Conservation (phyloP, 1,140 invertebrate species). For the Armadillidium nasatum region DNA sequence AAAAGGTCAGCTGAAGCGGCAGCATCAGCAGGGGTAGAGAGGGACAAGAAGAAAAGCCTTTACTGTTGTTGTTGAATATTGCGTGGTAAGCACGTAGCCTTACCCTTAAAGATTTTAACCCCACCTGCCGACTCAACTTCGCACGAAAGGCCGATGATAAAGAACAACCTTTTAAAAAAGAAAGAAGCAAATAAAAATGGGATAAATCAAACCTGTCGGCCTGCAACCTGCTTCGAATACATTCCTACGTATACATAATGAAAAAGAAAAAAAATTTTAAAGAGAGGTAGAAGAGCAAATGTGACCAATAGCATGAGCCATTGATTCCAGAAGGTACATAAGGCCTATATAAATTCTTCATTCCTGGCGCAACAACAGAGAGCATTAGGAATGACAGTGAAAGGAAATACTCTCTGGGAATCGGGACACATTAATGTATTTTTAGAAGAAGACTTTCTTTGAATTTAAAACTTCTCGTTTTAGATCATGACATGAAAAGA, state of each 20-base stretch:
- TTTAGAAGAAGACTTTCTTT: background rate
- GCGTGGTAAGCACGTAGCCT: constrained; percentile 3
- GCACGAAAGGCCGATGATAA: constrained; percentile 20
- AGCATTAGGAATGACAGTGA: background rate
- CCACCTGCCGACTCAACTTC: constrained; percentile 24
- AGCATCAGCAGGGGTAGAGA: constrained; percentile 37
- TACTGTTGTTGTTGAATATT: constrained; percentile 23
- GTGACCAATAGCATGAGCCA: background rate
- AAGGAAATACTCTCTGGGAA: constrained; percentile 3
- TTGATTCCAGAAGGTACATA: background rate
- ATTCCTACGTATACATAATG: background rate
- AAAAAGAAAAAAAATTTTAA: background rate
- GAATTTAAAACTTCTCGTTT: background rate
- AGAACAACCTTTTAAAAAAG: constrained; percentile 33
- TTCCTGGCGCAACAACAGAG: background rate
- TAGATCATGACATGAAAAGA: background rate
- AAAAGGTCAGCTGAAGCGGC: constrained; percentile 42
- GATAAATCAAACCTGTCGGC: constrained; percentile 43
- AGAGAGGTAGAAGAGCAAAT: background rate
- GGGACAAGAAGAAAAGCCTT: constrained; percentile 35
- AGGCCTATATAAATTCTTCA: background rate
- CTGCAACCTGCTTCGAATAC: constrained; percentile 37
- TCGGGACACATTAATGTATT: background rate
- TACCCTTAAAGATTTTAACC: constrained; percentile 34
- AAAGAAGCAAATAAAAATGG: constrained; percentile 36